Base-by-base conservation (phyloP, 2,113 vertebrate genomes). In the Scomber scombrus region DNA sequence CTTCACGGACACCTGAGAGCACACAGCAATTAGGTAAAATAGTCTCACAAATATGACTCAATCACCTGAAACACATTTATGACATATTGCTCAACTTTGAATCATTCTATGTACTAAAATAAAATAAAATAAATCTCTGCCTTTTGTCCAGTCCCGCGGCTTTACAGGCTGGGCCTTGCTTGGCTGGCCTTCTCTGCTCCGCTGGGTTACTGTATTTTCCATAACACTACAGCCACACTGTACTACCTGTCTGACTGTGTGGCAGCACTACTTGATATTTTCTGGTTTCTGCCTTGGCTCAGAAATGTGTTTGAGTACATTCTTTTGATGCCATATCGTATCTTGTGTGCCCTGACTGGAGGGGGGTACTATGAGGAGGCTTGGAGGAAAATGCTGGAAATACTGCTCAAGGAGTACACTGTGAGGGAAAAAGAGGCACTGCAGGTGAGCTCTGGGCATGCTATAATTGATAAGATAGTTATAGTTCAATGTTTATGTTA, bases 101-200 rank as follows among this genome's bases (percentile, higher is more conserved):
- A 21, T 50, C n/a, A 43, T 73, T 60, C 79, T 14, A 52, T 71
- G 4, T n/a, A 52, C 43, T 47, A 18, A 54, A 2, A 15, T 65
- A 4, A 5, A 8, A 40, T 26, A 2, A 2, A 34, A 5, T 9
- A 40, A 40, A 10, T 72, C 26, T 46, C n/a, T 31, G 7, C 68
- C 11, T 88, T 60, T 71, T 54, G 31, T 82, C 77, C 93, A 90
- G 94, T 91, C 1, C 89, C 93, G 18, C 91, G 96, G 8, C 91
- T 98, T 15, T 98, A 93, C 87, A 93, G 75, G 31, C 90, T 98
- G 5, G 91, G 94, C 16, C 80, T 97, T 14, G 96, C 95, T 11
- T 96, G 95, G 89, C 80, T 97, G 49, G 95, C 96, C 19, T 97
- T 98, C 88, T 93, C 93, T 0, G 92, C 95, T 56, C 97, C 96